These are phyloP conservation scores for Brachyhypopomus gauderio DNA, from an alignment of 2,113 vertebrate species.

Conservation along the genomic window DNA sequence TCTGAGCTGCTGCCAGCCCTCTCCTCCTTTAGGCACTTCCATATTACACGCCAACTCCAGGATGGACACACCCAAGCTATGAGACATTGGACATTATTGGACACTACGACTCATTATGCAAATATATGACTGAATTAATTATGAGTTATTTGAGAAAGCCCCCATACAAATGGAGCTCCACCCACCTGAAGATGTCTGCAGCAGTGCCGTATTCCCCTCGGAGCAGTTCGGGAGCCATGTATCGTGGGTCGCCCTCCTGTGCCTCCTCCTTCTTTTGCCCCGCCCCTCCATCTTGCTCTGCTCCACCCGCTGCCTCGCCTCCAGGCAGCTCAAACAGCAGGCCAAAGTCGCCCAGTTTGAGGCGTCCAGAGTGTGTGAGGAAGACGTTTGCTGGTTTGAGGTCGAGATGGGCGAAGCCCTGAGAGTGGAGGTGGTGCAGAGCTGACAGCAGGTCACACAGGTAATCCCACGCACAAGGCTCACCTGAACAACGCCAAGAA, in stretches of 20 bases:
- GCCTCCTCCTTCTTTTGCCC: slow-evolving; percentile 61
- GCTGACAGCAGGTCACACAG: slow-evolving; percentile 84
- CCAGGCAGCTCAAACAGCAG: slow-evolving; percentile 76
- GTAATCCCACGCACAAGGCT: slow-evolving; percentile 79
- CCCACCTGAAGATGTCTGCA: slow-evolving; percentile 88
- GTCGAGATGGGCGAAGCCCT: slow-evolving; percentile 83
- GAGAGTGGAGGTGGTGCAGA: slow-evolving; percentile 80
- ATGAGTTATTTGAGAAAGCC: not conserved
- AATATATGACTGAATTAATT: not conserved
- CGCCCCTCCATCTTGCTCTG: slow-evolving; percentile 63
- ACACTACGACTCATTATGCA: not conserved
- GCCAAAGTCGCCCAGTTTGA: slow-evolving; percentile 89
- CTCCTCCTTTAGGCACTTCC: slow-evolving; percentile 86
- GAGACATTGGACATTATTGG: not conserved
- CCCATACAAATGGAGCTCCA: not conserved
- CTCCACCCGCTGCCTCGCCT: not conserved
- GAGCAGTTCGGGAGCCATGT: slow-evolving; percentile 90
- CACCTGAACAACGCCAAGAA: slow-evolving; percentile 60
- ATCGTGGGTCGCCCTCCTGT: slow-evolving; percentile 90
- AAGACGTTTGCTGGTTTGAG: slow-evolving; percentile 90
- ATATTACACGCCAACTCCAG: slow-evolving; percentile 88
- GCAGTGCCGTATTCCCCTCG: slow-evolving; percentile 79
- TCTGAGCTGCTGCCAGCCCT: slow-evolving; percentile 88
- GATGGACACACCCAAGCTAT: slow-evolving; percentile 85
- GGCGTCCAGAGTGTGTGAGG: slow-evolving; percentile 78